Evolutionary conservation across 1,140 invertebrate genomes (phyloP).

Genomic region (Mycetomoellerius zeteki): DNA sequence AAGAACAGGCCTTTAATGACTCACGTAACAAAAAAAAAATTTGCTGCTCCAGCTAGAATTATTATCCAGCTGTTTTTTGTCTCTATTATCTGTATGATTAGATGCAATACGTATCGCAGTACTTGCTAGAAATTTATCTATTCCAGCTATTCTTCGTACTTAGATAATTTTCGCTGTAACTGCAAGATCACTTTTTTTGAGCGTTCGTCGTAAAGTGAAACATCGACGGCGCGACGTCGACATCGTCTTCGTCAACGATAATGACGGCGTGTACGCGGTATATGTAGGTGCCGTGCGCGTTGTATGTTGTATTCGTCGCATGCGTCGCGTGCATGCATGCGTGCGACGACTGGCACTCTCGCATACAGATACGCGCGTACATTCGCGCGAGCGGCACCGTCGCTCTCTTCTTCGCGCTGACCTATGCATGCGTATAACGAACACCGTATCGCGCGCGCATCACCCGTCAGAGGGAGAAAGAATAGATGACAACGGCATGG

Average conservation of each 20-base stretch:
- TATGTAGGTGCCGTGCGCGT: background rate
- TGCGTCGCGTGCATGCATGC: background rate
- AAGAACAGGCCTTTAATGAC: too few relatives aligned
- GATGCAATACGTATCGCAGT: too few relatives aligned
- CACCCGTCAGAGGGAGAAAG: constrained; percentile 73
- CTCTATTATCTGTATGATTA: too few relatives aligned
- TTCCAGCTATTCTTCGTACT: too few relatives aligned
- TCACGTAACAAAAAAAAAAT: too few relatives aligned
- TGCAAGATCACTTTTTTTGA: too few relatives aligned
- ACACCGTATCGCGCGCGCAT: constrained; percentile 67
- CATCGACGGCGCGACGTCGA: too few relatives aligned
- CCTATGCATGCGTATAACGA: constrained; percentile 57
- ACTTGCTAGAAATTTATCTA: too few relatives aligned
- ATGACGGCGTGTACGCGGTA: background rate
- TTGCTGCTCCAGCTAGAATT: too few relatives aligned
- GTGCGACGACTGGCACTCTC: background rate
- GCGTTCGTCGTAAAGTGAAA: constrained; percentile 40
- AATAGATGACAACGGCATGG: constrained; percentile 66
- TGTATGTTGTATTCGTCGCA: background rate
- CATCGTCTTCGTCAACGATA: background rate
- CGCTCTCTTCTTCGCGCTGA: constrained; percentile 63
- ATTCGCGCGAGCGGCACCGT: too few relatives aligned
- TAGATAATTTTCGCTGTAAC: too few relatives aligned
- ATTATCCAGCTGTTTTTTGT: too few relatives aligned
- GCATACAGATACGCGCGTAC: background rate